phyloP scores from a whole-genome alignment of 1,140 invertebrate species.

The Sipha flava region DNA sequence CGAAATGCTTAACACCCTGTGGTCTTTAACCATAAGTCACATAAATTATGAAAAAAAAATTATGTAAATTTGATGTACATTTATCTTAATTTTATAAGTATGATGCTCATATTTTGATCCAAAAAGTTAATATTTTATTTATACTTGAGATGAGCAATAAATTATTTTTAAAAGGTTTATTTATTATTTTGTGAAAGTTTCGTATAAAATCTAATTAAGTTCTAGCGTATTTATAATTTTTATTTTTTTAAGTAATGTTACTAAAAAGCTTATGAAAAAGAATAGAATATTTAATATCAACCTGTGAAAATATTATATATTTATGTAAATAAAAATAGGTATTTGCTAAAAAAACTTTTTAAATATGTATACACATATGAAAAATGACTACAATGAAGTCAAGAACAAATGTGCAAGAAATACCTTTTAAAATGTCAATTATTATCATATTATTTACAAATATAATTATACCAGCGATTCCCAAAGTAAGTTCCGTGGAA shows the following conservation, averaged over 20 bases:
- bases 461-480: too few relatives aligned
- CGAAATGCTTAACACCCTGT: too few relatives aligned
- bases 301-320: too few relatives aligned
- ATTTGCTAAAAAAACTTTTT: too few relatives aligned
- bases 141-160: not conserved
- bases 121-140: not conserved
- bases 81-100: not conserved
- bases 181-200: not conserved
- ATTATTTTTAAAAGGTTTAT: constrained; percentile 12
- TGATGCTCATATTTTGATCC: not conserved
- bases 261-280: not conserved
- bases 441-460: too few relatives aligned
- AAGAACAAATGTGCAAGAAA: too few relatives aligned
- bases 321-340: too few relatives aligned
- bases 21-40: not conserved
- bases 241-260: not conserved
- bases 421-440: too few relatives aligned
- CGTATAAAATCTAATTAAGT: not conserved
- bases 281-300: not conserved
- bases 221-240: not conserved
- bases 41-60: not conserved
- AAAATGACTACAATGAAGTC: too few relatives aligned
- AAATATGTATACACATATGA: too few relatives aligned
- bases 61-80: not conserved
- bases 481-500: too few relatives aligned